phyloP scores from a whole-genome alignment of 2,888 invertebrate genomes.

The Caenorhabditis japonica region DNA sequence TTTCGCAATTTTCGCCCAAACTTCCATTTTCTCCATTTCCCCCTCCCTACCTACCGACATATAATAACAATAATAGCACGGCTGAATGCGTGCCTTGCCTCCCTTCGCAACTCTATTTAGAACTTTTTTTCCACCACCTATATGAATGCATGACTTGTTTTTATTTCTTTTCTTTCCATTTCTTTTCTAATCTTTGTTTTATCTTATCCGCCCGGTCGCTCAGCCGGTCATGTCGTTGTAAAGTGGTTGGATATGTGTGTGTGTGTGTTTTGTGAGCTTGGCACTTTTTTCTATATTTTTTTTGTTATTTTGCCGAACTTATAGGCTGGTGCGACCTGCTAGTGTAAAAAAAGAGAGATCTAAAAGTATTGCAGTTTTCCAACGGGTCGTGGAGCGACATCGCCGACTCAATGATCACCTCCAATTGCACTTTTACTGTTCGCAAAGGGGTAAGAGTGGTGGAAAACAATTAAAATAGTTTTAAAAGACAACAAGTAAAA shows the following conservation, averaged over 20 bases:
- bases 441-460: constrained; percentile 54
- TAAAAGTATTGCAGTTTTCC: constrained; percentile 65
- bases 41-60: constrained; percentile 3
- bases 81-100: constrained; percentile 20
- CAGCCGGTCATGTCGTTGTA: constrained; percentile 46
- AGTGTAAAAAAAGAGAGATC: no score
- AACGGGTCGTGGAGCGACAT: constrained; percentile 64
- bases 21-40: constrained; percentile 19
- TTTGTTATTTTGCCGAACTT: constrained; percentile 15
- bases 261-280: constrained; percentile 35
- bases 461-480: no score
- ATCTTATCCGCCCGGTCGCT: constrained; percentile 27
- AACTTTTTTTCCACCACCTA: neutral
- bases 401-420: constrained; percentile 57
- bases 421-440: constrained; percentile 55
- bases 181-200: constrained; percentile 26
- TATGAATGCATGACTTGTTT: no score
- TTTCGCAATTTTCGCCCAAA: no score
- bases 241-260: no score
- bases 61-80: constrained; percentile 45
- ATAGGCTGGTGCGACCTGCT: no score
- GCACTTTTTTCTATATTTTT: constrained; percentile 10
- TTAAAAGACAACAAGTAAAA: no score
- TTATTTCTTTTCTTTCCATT: neutral
- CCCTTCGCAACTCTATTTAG: constrained; percentile 12